Percentiles rank a stretch among this genome's conserved stretches.
These are phyloP conservation scores for Trichacis sp. DNA, from an alignment of 2,888 invertebrate genomes.

Conservation along the genomic window DNA sequence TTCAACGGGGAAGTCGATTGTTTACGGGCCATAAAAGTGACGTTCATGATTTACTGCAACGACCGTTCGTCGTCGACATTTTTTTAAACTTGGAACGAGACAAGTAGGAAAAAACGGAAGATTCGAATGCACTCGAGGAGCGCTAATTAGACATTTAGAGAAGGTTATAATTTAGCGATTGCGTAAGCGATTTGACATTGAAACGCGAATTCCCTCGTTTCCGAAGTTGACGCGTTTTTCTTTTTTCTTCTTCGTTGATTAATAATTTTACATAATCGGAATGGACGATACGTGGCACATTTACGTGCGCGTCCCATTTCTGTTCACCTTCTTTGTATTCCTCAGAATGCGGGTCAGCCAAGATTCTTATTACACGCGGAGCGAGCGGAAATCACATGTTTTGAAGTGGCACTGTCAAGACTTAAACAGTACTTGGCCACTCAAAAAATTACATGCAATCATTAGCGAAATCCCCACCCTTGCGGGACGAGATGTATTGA, in stretches of 20 bases:
- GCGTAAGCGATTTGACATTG: not conserved
- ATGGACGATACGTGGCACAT: not conserved
- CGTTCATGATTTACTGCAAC: constrained; percentile 57
- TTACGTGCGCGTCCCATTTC: constrained; percentile 3
- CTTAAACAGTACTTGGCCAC: constrained; percentile 27
- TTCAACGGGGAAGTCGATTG: no score
- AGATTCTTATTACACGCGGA: constrained; percentile 22
- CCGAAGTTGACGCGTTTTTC: no score
- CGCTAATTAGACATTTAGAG: not conserved
- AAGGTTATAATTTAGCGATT: not conserved
- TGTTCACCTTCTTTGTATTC: constrained; percentile 15
- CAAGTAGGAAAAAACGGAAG: no score
- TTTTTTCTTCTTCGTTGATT: not conserved
- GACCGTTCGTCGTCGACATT: no score
- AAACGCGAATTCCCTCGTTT: not conserved
- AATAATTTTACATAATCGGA: not conserved
- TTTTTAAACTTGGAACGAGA: no score
- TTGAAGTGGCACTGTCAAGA: constrained; percentile 13
- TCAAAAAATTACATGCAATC: constrained; percentile 36
- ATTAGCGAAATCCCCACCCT: constrained; percentile 22
- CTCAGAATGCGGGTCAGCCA: constrained; percentile 15
- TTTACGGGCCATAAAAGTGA: constrained; percentile 65
- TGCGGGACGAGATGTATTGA: constrained; percentile 10
- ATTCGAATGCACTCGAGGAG: not conserved
- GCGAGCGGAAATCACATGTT: constrained; percentile 26